Base-by-base conservation (phyloP, 2,888 invertebrate genomes). In the Lissonota sp. region DNA sequence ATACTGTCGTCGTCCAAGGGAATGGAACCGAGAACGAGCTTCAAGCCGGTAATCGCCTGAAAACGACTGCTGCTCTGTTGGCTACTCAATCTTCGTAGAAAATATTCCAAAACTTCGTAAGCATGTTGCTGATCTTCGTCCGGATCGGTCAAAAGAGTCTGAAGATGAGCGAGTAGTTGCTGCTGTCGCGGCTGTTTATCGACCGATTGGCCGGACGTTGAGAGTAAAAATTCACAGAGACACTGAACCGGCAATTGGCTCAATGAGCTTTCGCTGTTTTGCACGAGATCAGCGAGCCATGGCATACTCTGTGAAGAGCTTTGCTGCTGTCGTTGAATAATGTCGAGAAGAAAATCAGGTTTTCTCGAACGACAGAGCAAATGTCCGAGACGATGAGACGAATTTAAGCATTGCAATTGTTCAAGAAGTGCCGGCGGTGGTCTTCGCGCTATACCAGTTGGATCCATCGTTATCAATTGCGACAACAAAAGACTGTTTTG, bases 181-280 rank as follows among this genome's bases (percentile, higher is more conserved):
- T 96, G 95, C 84, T 96, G 96, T 73, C 96, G 96, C n/a, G 95
- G 94, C 87, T 95, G 95, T 85, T 96, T 96, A 80, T 95, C 94
- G 2, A 94, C 94, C 0, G 95, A 93, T 84, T 96, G 95, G 49
- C 95, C 90, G 72, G 95, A 95, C 10, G 93, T 92, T 81, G 96
- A 95, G 1, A 98, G 94, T 64, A 99, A 94, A 93, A 99, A 99
- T 93, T 99, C 99, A 93, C 99, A 99, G 64, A 99, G 94, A 91
- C 99, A 99, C 90, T 99, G 99, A n/a, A 99, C 98, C 0, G 99
- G 99, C 16, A 99, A 93, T 86, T 98, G 97, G 89, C 97, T 95
- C 51, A 97, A 94, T 14, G 97, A 97, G 0, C 97, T 97, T 89
- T 98, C 98, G 84, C 97, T 97, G 86, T 97, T 97, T 87, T 98